Percentiles rank a stretch among this genome's conserved stretches.
These are phyloP conservation scores for Odocoileus virginianus DNA, from an alignment of 2,113 vertebrate genomes.

Conservation along the genomic window DNA sequence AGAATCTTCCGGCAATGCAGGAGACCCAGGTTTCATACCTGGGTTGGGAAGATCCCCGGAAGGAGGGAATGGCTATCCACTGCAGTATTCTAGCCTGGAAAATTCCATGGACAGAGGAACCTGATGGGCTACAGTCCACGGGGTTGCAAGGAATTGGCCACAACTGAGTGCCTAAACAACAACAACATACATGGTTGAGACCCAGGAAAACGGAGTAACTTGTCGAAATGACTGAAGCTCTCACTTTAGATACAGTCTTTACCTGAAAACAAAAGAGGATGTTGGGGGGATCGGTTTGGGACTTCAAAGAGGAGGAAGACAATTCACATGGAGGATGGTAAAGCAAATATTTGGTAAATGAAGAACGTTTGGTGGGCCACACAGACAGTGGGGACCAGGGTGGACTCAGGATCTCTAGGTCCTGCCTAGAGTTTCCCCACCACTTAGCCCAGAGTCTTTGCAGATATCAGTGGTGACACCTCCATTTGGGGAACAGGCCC, in stretches of 20 bases:
- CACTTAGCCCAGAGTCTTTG: neutral
- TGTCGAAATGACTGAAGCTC: neutral
- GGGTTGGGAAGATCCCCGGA: neutral
- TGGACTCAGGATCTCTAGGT: neutral
- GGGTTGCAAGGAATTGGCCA: neutral
- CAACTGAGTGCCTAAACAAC: neutral
- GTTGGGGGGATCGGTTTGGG: neutral
- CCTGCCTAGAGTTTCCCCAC: neutral
- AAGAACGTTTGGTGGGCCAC: neutral
- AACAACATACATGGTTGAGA: neutral
- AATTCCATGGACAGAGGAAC: neutral
- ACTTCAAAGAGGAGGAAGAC: neutral
- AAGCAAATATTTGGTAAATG: neutral
- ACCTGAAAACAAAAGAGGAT: neutral
- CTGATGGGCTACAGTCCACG: neutral
- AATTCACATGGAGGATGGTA: neutral
- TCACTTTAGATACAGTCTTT: neutral
- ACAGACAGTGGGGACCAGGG: neutral
- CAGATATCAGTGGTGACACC: no score
- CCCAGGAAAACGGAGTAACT: neutral
- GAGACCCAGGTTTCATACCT: neutral
- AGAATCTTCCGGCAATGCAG: rapidly evolving
- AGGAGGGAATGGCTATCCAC: neutral
- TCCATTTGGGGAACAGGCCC: neutral
- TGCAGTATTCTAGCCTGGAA: neutral